Evolutionary conservation across 2,888 invertebrate species (phyloP), one percentile per base, ranked within the genome.

Genomic region (Cantharis rustica): DNA sequence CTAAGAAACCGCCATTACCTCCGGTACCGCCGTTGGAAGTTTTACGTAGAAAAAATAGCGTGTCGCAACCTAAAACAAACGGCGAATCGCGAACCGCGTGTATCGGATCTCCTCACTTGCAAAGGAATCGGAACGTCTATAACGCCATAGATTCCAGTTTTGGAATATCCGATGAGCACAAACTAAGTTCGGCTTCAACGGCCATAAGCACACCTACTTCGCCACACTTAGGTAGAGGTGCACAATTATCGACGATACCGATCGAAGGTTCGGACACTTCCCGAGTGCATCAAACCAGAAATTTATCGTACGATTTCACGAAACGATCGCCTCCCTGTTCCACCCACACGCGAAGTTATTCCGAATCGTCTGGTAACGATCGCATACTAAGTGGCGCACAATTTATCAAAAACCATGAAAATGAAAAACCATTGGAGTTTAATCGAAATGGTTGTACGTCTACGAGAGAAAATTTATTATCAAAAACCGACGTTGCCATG

Each of bases 1-100:
- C 93, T 10, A 93, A 93, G 84, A 94, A 94, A 86, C 94, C 94
- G 61, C 93, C 94, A 26, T 86, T 94, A 83, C 94, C 94, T 76
- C 93, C 94, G 16, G 91, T 93, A 64, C 92, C 93, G 9, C 92
- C 92, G 76, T 88, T 92, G 81, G 92, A 92, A 85, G 90, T 91
- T 9, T 85, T 92, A 81, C 88, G 92, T 83, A 91, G 91, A 84
- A 91, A 89, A 80, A 88, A 89, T 75, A 80, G 80, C 17, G 77
- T 80, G 13, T 82, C 82, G 26, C 85, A 84, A 74, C 81, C 84
- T 17, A 89, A 88, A 75, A 88, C 89, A 0, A 88, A 88, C 17
- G 80, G 89, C 1, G 89, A 90, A 77, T 88, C 89, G 74, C 89
- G 91, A 62, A 90, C 92, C 20, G 92, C 92, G 15, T 91, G 92